Conservation (phyloP, 1,140 invertebrate genomes). For the Ooceraea biroi region DNA sequence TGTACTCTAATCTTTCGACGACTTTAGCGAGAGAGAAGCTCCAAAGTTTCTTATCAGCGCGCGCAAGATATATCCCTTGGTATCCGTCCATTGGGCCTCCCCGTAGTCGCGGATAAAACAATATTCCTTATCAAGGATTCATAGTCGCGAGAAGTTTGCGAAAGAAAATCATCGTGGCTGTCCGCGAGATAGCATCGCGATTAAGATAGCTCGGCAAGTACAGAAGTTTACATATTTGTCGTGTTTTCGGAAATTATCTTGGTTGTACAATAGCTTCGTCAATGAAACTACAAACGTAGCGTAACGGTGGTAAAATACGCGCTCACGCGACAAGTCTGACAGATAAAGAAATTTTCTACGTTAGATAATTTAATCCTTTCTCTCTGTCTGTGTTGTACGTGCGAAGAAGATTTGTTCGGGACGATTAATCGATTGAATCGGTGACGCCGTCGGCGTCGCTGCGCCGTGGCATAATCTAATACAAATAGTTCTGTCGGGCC, state of each 20-base stretch:
- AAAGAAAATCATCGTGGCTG: conserved; percentile 47
- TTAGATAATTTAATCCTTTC: not conserved
- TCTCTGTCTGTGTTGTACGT: not conserved
- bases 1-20: conserved; percentile 61
- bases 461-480: conserved; percentile 1
- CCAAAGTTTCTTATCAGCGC: conserved; percentile 58
- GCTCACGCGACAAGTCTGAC: too few relatives aligned
- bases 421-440: conserved; percentile 22
- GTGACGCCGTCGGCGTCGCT: too few relatives aligned
- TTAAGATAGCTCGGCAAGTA: conserved; percentile 19
- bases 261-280: not conserved
- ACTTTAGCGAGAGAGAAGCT: conserved; percentile 51
- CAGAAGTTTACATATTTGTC: not conserved
- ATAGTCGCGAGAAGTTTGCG: conserved; percentile 37
- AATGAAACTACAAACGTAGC: not conserved
- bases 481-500: not conserved
- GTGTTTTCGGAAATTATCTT: not conserved
- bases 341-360: too few relatives aligned
- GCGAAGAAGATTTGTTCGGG: not conserved
- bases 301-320: not conserved
- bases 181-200: not conserved
- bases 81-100: conserved; percentile 49
- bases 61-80: conserved; percentile 52
- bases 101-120: conserved; percentile 41
- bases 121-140: conserved; percentile 59